Conservation (phyloP, 2,113 vertebrate genomes). For the Chlamydotis undulata region DNA sequence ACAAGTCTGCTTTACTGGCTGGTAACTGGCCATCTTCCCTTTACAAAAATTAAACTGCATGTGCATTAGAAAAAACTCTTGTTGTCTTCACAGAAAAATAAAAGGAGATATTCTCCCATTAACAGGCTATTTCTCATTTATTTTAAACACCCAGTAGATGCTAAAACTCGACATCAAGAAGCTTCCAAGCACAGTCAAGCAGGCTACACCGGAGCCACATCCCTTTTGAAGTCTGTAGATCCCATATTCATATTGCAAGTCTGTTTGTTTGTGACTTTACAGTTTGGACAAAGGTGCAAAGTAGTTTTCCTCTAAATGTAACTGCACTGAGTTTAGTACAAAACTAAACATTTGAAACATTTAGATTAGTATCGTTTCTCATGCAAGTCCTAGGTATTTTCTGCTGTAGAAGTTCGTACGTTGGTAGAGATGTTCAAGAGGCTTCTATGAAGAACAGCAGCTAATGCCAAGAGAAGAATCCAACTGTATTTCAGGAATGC, state of each 20-base stretch:
- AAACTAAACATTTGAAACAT: background rate
- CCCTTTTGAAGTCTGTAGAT: slow-evolving; percentile 15
- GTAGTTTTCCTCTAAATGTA: slow-evolving; percentile 28
- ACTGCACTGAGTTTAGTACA: slow-evolving; percentile 10
- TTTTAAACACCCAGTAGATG: background rate
- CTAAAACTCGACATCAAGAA: slow-evolving; percentile 41
- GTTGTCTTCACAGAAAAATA: slow-evolving; percentile 31
- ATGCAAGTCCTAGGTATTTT: background rate
- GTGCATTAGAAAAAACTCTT: slow-evolving; percentile 48
- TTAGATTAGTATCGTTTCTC: background rate
- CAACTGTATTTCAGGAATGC: background rate
- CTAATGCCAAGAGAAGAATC: background rate
- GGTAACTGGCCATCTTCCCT: slow-evolving; percentile 45
- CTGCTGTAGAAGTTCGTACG: background rate
- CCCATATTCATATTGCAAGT: slow-evolving; percentile 3
- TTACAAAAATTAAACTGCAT: slow-evolving; percentile 52
- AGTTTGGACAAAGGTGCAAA: slow-evolving; percentile 48
- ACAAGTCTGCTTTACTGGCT: slow-evolving; percentile 51
- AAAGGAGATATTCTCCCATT: slow-evolving; percentile 6
- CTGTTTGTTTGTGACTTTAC: background rate
- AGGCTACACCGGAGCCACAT: slow-evolving; percentile 29
- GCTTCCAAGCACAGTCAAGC: slow-evolving; percentile 41
- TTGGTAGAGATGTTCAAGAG: background rate
- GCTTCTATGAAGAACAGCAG: slow-evolving; percentile 30
- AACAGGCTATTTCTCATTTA: background rate